These are phyloP conservation scores for Lordiphosa stackelbergi DNA, from an alignment of 1,140 invertebrate species.

Conservation along the genomic window DNA sequence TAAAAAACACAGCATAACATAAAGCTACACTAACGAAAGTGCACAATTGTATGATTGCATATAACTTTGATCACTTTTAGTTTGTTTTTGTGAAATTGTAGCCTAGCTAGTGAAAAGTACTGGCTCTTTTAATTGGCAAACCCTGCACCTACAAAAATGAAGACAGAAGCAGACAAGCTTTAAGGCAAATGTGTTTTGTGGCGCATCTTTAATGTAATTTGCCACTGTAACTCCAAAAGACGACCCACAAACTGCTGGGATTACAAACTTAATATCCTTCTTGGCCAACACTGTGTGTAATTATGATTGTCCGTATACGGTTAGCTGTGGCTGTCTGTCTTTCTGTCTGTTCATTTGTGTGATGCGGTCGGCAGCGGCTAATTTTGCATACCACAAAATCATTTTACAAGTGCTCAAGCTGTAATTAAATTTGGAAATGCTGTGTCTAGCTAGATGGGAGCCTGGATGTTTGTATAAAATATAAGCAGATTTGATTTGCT, in stretches of 20 bases:
- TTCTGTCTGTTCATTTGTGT: conserved; percentile 11
- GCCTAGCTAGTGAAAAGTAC: no score
- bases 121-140: no score
- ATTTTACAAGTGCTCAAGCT: conserved; percentile 33
- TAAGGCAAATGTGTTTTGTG: conserved; percentile 21
- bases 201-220: conserved; percentile 50
- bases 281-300: conserved; percentile 16
- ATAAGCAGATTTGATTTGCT: conserved; percentile 6
- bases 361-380: conserved; percentile 33
- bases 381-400: conserved; percentile 41
- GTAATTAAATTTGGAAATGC: conserved; percentile 47
- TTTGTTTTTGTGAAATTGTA: no score
- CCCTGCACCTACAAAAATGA: no score
- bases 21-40: no score
- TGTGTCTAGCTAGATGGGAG: no score
- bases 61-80: no score
- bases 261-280: conserved; percentile 22
- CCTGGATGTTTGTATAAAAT: background rate
- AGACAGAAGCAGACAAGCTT: conserved; percentile 2
- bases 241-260: conserved; percentile 16
- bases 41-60: no score
- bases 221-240: conserved; percentile 15
- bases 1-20: no score
- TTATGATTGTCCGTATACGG: conserved; percentile 16
- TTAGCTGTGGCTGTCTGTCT: background rate